phyloP scores from a whole-genome alignment of 2,113 vertebrate genomes.

The Gymnarchus niloticus region DNA sequence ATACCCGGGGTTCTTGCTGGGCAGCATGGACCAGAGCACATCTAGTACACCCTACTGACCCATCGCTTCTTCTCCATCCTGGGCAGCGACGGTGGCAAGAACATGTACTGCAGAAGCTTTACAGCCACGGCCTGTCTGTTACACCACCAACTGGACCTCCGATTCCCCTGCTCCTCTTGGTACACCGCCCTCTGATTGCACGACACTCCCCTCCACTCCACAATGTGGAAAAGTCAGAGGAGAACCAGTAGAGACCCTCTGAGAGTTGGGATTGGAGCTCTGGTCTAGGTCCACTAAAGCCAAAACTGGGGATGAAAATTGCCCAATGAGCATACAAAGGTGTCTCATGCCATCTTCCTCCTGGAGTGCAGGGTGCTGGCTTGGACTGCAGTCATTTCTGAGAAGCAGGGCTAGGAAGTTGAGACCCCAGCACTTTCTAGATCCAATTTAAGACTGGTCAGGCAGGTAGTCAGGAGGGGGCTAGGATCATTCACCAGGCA shows the following conservation, averaged over 20 bases:
- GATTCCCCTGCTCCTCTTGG: neutral
- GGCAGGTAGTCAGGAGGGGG: neutral
- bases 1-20: conserved; percentile 80
- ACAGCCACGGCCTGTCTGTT: conserved; percentile 76
- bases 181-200: neutral
- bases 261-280: neutral
- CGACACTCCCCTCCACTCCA: neutral
- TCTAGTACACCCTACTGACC: conserved; percentile 80
- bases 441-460: neutral
- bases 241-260: neutral
- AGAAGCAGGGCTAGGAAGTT: neutral
- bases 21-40: conserved; percentile 80
- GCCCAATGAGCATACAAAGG: too few relatives aligned
- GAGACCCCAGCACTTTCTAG: neutral
- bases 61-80: conserved; percentile 71
- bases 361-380: neutral
- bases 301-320: neutral
- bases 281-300: too few relatives aligned
- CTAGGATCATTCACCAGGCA: neutral
- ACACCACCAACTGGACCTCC: conserved; percentile 60
- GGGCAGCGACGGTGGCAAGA: conserved; percentile 70
- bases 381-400: neutral
- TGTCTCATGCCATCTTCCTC: neutral
- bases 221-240: neutral
- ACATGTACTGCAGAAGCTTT: conserved; percentile 91